phyloP scores from a whole-genome alignment of 2,797 vertebrate genomes.

The Pseudomugil gertrudae region DNA sequence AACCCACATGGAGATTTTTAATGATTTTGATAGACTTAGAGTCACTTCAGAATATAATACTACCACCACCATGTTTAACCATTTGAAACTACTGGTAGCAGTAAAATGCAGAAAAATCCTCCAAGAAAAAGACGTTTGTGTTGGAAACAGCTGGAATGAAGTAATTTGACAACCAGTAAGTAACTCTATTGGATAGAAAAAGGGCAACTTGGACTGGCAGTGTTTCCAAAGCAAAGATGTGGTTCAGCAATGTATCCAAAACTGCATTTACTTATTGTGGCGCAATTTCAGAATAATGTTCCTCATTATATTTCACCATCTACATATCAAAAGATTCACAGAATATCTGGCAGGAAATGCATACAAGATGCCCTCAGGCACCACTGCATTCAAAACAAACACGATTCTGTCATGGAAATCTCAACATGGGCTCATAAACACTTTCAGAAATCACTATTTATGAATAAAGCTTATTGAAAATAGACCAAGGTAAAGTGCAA shows the following conservation, averaged over 20 bases:
- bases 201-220: neutral
- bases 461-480: neutral
- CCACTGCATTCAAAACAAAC: neutral
- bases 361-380: neutral
- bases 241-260: neutral
- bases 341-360: neutral
- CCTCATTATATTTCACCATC: neutral
- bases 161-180: too few species aligned
- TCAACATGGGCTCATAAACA: neutral
- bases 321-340: neutral
- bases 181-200: too few species aligned
- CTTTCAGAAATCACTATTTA: neutral
- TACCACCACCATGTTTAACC: too few species aligned
- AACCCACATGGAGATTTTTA: too few species aligned
- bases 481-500: neutral
- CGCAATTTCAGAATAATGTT: neutral
- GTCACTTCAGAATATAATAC: too few species aligned
- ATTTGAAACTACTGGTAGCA: too few species aligned
- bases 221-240: neutral
- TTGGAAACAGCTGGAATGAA: too few species aligned
- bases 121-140: too few species aligned
- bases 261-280: too few species aligned
- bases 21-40: too few species aligned
- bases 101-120: too few species aligned
- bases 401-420: neutral